Evolutionary conservation across 64 coral and sea anemone species (phyloP).

Genomic region (Anthopleura sola): DNA sequence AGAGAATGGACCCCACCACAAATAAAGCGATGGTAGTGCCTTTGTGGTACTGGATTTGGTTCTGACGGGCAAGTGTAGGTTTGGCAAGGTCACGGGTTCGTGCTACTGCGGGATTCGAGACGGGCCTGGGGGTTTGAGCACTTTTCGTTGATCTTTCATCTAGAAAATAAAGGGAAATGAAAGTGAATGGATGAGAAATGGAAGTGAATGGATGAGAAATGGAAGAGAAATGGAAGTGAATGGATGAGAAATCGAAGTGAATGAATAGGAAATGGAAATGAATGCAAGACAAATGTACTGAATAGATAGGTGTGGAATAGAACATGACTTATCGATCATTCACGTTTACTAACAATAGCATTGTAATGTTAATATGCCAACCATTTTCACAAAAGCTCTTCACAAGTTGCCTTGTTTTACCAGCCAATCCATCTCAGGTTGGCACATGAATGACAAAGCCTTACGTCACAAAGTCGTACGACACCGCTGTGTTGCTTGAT

Average conservation of each 20-base stretch:
- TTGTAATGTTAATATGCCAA: no score
- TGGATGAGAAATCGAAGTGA: no score
- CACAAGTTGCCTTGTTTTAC: no score
- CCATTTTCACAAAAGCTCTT: no score
- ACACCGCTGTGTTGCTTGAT: no score
- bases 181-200: neutral
- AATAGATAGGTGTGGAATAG: neutral
- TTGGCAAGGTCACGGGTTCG: neutral
- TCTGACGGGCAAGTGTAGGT: neutral
- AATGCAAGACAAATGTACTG: neutral
- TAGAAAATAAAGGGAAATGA: neutral
- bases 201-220: neutral
- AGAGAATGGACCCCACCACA: constrained; percentile 2
- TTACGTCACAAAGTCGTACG: no score
- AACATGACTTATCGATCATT: no score
- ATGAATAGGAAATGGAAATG: no score
- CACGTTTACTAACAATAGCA: no score
- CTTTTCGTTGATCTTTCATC: neutral
- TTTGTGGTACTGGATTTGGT: neutral
- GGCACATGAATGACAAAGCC: no score
- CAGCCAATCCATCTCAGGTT: no score
- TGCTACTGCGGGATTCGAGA: neutral
- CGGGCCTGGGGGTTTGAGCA: neutral
- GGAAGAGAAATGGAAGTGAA: no score
- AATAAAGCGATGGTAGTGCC: neutral